Evolutionary conservation across 1,140 invertebrate species (phyloP).

Genomic region (Pseudoatta argentina): DNA sequence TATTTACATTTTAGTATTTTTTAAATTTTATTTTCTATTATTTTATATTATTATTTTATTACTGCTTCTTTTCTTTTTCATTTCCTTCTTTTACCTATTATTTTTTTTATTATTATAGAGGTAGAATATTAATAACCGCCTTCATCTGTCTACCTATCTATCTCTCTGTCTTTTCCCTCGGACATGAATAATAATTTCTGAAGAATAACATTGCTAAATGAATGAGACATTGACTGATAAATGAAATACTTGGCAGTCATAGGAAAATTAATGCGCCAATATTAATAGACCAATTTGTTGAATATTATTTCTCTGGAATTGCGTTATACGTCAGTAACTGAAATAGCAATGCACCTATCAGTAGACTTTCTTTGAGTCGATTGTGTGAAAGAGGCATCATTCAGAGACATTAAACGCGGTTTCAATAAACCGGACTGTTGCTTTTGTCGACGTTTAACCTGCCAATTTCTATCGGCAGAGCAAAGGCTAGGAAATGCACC

Average conservation of each 20-base stretch:
- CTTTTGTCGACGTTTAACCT: slow-evolving; percentile 58
- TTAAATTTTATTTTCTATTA: too few species aligned
- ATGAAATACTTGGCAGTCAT: not conserved
- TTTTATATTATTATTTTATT: too few species aligned
- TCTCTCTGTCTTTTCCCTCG: too few species aligned
- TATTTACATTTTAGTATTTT: too few species aligned
- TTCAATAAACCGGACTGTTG: slow-evolving; percentile 12
- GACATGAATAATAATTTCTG: not conserved
- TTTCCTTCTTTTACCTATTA: too few species aligned
- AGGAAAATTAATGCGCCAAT: not conserved
- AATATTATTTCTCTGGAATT: not conserved
- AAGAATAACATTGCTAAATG: not conserved
- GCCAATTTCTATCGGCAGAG: slow-evolving; percentile 68
- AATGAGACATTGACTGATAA: not conserved
- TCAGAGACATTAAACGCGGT: not conserved
- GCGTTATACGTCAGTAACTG: not conserved
- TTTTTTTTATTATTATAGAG: too few species aligned
- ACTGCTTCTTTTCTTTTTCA: too few species aligned
- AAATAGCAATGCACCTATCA: not conserved
- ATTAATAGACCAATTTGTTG: not conserved
- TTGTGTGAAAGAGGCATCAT: not conserved
- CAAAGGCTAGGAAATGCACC: slow-evolving; percentile 66
- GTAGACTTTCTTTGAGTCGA: not conserved
- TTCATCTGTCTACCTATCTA: too few species aligned
- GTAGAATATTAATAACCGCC: too few species aligned